A percentile compares a stretch with the other conserved stretches of the same genome.
phyloP scores from a whole-genome alignment of 2,888 invertebrate genomes.

The Dasysyrphus tricinctus region DNA sequence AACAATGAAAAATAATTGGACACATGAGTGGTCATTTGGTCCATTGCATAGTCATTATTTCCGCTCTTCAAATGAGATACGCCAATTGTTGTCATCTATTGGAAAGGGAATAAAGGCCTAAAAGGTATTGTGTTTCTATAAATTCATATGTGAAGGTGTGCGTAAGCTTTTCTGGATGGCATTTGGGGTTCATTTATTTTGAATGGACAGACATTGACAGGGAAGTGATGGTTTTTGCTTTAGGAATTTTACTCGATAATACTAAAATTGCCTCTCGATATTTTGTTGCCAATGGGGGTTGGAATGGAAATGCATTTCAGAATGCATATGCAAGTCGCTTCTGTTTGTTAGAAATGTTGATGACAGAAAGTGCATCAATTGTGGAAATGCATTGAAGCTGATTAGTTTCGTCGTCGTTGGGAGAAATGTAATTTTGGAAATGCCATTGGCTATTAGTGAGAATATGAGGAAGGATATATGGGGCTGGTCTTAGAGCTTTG shows the following conservation, averaged over 20 bases:
- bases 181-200: constrained; percentile 64
- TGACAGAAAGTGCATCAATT: constrained; percentile 31
- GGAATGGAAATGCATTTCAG: constrained; percentile 13
- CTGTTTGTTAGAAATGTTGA: constrained; percentile 45
- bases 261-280: constrained; percentile 55
- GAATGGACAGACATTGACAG: constrained; percentile 61
- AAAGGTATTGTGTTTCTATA: constrained; percentile 51
- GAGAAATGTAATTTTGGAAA: constrained; percentile 64
- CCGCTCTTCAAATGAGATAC: constrained; percentile 73
- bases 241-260: constrained; percentile 46
- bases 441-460: constrained; percentile 26
- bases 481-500: background rate
- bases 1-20: constrained; percentile 78
- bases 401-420: constrained; percentile 38
- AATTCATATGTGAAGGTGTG: background rate
- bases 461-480: background rate
- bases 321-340: constrained; percentile 17
- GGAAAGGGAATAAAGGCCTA: constrained; percentile 37
- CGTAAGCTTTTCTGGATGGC: constrained; percentile 6
- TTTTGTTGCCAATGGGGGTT: constrained; percentile 16
- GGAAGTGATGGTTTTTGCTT: constrained; percentile 23
- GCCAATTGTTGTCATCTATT: constrained; percentile 67
- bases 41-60: constrained; percentile 74
- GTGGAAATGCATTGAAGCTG: constrained; percentile 62
- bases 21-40: constrained; percentile 78